Evolutionary conservation across 2,113 vertebrate species (phyloP).

Genomic region (Malurus elegans): DNA sequence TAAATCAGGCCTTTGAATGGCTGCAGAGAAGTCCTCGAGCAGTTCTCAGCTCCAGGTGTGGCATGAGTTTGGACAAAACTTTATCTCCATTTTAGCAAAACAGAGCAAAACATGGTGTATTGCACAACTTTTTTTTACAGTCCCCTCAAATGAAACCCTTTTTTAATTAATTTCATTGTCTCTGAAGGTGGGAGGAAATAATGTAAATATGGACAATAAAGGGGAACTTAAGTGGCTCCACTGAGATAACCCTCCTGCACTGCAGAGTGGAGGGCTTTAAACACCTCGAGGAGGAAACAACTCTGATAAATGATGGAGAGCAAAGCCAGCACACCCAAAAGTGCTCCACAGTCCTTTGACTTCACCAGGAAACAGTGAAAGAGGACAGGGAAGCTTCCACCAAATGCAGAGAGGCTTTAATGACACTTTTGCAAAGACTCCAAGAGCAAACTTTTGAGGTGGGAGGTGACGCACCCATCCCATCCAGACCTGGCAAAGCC

Average conservation of each 20-base stretch:
- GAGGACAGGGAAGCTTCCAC: not conserved
- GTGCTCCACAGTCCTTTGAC: not conserved
- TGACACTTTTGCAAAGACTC: not conserved
- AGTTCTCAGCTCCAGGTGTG: not conserved
- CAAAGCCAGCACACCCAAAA: not conserved
- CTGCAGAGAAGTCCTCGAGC: fast-evolving
- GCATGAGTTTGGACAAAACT: not conserved
- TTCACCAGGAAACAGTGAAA: not conserved
- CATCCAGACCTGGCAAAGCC: not conserved
- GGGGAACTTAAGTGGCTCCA: not conserved
- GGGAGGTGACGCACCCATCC: not conserved
- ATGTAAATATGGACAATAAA: not conserved
- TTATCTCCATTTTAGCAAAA: not conserved
- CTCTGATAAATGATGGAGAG: not conserved
- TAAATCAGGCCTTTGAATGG: not conserved
- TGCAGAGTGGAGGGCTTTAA: not conserved
- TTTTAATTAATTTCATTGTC: fast-evolving
- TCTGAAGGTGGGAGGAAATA: not conserved
- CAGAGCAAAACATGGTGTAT: not conserved
- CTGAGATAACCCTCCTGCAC: not conserved
- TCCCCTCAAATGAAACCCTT: not conserved
- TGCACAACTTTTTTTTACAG: not conserved
- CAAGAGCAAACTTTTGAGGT: not conserved
- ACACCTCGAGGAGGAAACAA: not conserved
- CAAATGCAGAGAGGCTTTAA: not conserved